phyloP scores from a whole-genome alignment of 2,797 vertebrate species.

The Tauraco hartlaubi region DNA sequence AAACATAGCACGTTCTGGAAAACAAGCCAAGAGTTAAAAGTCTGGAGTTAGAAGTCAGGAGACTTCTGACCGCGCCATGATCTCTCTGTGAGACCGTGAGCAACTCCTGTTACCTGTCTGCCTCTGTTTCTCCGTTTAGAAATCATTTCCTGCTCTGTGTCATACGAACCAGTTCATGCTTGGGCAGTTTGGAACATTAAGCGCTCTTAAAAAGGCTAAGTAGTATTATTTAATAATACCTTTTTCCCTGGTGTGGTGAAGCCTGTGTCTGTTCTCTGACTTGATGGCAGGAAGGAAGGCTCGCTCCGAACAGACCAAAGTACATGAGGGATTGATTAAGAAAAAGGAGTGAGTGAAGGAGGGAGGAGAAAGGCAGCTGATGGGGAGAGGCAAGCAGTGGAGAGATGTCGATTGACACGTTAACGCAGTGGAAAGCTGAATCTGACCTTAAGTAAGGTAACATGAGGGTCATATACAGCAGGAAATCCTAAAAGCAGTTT shows the following conservation, averaged over 20 bases:
- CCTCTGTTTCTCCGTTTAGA: conserved; percentile 40
- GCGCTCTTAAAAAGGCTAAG: conserved; percentile 1
- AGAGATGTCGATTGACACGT: conserved; percentile 4
- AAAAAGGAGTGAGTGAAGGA: not conserved
- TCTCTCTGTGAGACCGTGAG: not conserved
- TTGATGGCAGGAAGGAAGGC: conserved; percentile 40
- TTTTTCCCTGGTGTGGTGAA: conserved; percentile 41
- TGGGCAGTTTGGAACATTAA: conserved; percentile 24
- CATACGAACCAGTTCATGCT: conserved; percentile 10
- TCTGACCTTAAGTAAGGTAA: conserved; percentile 20
- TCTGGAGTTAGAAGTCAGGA: not conserved
- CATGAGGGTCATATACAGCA: not conserved
- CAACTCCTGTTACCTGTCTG: conserved; percentile 15
- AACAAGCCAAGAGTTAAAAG: not conserved
- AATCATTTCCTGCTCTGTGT: conserved; percentile 32
- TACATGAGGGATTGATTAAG: conserved; percentile 46
- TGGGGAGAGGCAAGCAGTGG: not conserved
- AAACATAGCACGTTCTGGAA: not conserved
- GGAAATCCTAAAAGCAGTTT: conserved; percentile 40
- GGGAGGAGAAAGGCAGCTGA: not conserved
- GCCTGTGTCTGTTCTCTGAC: conserved; percentile 1
- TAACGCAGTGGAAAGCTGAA: not conserved
- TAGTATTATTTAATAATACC: conserved; percentile 27
- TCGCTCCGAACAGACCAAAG: not conserved
- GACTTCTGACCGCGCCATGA: not conserved